Base-by-base conservation (phyloP, 2,113 vertebrate genomes). In the Propithecus coquereli region DNA sequence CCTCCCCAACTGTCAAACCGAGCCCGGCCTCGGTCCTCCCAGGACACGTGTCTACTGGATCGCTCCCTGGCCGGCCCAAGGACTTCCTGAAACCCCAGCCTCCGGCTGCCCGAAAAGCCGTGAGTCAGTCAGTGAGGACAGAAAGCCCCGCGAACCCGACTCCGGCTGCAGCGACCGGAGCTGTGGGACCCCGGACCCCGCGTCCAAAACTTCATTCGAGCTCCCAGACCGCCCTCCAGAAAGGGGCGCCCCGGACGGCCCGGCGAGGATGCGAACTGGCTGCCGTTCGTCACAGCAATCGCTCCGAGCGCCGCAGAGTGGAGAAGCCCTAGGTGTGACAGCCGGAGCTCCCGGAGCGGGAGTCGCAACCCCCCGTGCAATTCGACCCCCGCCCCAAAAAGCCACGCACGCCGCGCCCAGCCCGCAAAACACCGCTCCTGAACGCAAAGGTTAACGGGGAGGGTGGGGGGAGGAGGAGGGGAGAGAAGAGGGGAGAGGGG, bases 1-100 rank as follows among this genome's bases (percentile, higher is more conserved):
- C 91, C 95, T 71, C 84, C 96, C 65, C 95, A 95, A 79, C 97
- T 97, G 97, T 95, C 96, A 97, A 96, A 97, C 94, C 89, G 80
- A 34, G 91, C 91, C 87, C 6, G 12, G 92, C 80, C 32, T 74
- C 70, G 52, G 54, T 91, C 68, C 95, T 88, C 96, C 90, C 74
- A 34, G 66, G 94, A 97, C 97, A 97, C 97, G 96, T 97, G 97
- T 97, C 95, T 70, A 14, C 94, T 70, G 91, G 91, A 86, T 71
- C 27, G 30, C 88, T 90, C 91, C 57, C 77, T 0, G 74, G 40
- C n/a, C 68, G 34, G 65, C 94, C 95, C 87, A 3, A 81, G 61
- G 86, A 95, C 92, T 97, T 97, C 96, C 95, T 88, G 91, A 81
- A 96, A 73, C 77, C 93, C 86, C 80, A 40, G 88, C 79, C 73